phyloP scores from a whole-genome alignment of 1,140 invertebrate species.

The Bombus picipes region DNA sequence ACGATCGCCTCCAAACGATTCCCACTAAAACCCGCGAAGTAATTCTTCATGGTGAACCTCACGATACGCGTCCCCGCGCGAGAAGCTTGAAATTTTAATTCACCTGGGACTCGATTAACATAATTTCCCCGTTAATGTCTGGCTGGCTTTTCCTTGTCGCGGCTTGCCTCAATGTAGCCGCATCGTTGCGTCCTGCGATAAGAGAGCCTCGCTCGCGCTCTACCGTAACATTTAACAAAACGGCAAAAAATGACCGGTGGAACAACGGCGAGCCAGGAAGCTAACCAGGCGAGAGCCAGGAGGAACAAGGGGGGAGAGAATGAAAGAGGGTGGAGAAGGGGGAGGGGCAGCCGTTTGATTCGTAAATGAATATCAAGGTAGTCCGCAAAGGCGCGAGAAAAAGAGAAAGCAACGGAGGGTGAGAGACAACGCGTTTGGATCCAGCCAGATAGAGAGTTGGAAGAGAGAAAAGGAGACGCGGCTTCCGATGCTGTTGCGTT shows the following conservation, averaged over 20 bases:
- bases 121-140: conserved; percentile 53
- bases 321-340: not conserved
- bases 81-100: conserved; percentile 48
- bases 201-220: not conserved
- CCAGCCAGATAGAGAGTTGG: not conserved
- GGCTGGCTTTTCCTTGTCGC: conserved; percentile 23
- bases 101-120: conserved; percentile 31
- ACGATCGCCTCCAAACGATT: not conserved
- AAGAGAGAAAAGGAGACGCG: conserved; percentile 20
- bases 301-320: not conserved
- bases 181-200: conserved; percentile 35
- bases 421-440: not conserved
- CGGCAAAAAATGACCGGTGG: conserved; percentile 26
- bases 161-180: conserved; percentile 17
- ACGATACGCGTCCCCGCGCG: not conserved
- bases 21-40: not conserved
- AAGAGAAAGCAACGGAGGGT: not conserved
- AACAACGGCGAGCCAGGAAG: conserved; percentile 20
- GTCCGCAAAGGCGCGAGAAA: not conserved
- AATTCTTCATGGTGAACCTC: not conserved
- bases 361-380: conserved; percentile 36
- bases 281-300: not conserved
- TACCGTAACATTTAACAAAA: conserved; percentile 44
- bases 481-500: conserved; percentile 59
- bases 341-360: not conserved